Evolutionary conservation across 2,113 vertebrate species (phyloP).

Genomic region (Perccottus glenii): DNA sequence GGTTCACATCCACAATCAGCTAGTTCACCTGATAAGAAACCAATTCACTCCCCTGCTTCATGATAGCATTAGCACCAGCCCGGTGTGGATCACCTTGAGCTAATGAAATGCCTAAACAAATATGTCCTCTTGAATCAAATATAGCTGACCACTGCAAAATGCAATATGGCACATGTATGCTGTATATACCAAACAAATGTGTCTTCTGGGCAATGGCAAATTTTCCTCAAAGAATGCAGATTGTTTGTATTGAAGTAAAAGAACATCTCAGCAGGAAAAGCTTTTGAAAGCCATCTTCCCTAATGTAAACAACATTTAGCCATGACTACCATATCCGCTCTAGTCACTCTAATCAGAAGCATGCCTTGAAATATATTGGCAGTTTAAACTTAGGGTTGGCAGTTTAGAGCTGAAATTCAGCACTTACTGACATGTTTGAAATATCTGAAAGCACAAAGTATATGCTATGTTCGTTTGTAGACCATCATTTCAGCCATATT

Average conservation of each 20-base stretch:
- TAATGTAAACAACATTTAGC: constrained; percentile 8
- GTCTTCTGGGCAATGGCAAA: constrained; percentile 31
- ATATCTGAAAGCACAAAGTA: not conserved
- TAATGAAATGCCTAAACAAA: constrained; percentile 75
- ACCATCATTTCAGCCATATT: constrained; percentile 7
- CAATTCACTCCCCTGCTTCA: constrained; percentile 55
- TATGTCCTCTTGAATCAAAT: constrained; percentile 62
- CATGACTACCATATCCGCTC: constrained; percentile 14
- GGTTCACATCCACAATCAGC: constrained; percentile 58
- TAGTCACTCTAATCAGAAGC: constrained; percentile 11
- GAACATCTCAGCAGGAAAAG: constrained; percentile 28
- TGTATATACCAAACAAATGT: constrained; percentile 18
- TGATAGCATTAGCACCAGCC: constrained; percentile 45
- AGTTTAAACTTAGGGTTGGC: constrained; percentile 8
- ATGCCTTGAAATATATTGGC: constrained; percentile 12
- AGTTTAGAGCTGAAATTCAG: constrained; percentile 19
- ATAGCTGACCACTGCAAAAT: constrained; percentile 12
- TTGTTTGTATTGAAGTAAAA: constrained; percentile 25
- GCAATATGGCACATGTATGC: constrained; percentile 18
- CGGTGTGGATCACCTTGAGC: constrained; percentile 66
- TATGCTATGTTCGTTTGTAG: not conserved
- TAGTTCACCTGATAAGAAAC: constrained; percentile 67
- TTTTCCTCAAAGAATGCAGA: constrained; percentile 16
- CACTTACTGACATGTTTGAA: constrained; percentile 20
- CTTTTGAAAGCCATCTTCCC: not conserved